A percentile compares a stretch with the other conserved stretches of the same genome.
Conservation (phyloP, 2,113 vertebrate species). For the Spea bombifrons region DNA sequence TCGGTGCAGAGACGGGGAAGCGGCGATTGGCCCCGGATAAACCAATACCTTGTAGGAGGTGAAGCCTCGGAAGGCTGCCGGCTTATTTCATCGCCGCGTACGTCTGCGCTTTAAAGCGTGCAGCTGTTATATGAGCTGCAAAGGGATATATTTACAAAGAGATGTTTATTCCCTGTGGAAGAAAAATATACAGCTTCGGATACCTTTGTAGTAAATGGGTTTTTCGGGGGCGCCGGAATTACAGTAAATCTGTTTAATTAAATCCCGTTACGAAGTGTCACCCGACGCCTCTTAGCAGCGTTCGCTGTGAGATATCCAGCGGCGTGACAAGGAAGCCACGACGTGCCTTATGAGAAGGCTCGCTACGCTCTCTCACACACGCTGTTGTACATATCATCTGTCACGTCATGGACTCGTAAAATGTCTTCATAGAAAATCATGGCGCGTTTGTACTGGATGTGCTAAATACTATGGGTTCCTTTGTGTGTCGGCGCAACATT, state of each 20-base stretch:
- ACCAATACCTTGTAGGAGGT: conserved; percentile 60
- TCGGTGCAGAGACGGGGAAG: conserved; percentile 56
- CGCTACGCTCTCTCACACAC: not conserved
- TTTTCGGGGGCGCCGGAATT: conserved; percentile 3
- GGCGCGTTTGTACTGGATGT: too few species aligned
- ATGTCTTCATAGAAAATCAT: not conserved
- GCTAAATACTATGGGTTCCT: too few species aligned
- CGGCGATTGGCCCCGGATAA: conserved; percentile 55
- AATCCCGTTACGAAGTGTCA: conserved; percentile 33
- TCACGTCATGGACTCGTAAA: not conserved
- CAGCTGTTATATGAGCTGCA: conserved; percentile 5
- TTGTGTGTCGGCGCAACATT: too few species aligned
- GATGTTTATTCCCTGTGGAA: conserved; percentile 23
- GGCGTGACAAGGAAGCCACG: too few species aligned
- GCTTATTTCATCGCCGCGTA: conserved; percentile 53
- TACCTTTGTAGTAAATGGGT: conserved; percentile 35
- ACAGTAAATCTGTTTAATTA: conserved; percentile 49
- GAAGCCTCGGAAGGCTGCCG: conserved; percentile 35
- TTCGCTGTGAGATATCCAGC: too few species aligned
- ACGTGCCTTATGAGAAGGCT: not conserved
- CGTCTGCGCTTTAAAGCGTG: conserved; percentile 42
- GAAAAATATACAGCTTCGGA: conserved; percentile 20
- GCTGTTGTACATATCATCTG: not conserved
- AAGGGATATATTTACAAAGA: conserved; percentile 40
- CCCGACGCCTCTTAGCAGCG: conserved; percentile 22